Evolutionary conservation across 1,140 invertebrate species (phyloP).

Genomic region (Antheraea mylitta): DNA sequence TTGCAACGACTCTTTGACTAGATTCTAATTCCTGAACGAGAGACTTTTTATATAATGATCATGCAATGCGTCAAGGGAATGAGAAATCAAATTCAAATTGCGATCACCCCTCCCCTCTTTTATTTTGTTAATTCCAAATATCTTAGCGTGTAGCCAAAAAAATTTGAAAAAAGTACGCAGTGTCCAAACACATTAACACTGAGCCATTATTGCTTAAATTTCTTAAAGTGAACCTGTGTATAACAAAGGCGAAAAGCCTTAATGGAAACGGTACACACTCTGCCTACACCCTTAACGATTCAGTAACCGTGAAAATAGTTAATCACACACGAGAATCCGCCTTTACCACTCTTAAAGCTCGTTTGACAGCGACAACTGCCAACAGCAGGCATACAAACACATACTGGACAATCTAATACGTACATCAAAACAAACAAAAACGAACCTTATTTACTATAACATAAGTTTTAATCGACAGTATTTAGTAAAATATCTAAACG

Average conservation of each 20-base stretch:
- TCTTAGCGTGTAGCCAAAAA: too few species aligned
- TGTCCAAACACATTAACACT: too few species aligned
- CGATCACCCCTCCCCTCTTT: too few species aligned
- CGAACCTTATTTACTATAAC: conserved; percentile 1
- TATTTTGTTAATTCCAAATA: too few species aligned
- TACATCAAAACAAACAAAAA: conserved; percentile 9
- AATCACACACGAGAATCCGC: neutral
- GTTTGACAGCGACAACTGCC: conserved; percentile 27
- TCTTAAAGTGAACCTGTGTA: too few species aligned
- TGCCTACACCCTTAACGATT: neutral
- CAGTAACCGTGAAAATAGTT: neutral
- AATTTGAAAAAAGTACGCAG: too few species aligned
- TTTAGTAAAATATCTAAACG: conserved; percentile 20
- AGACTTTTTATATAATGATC: too few species aligned
- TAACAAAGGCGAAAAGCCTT: neutral
- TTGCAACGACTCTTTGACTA: too few species aligned
- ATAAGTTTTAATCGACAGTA: conserved; percentile 12
- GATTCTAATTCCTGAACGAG: too few species aligned
- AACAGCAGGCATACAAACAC: conserved; percentile 24
- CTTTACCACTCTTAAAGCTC: conserved; percentile 1
- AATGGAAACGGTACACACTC: neutral
- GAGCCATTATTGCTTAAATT: too few species aligned
- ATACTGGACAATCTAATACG: conserved; percentile 15
- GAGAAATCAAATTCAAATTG: too few species aligned
- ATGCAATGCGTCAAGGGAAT: too few species aligned